phyloP scores from a whole-genome alignment of 2,888 invertebrate species.

The Cremastobaeus sp. region DNA sequence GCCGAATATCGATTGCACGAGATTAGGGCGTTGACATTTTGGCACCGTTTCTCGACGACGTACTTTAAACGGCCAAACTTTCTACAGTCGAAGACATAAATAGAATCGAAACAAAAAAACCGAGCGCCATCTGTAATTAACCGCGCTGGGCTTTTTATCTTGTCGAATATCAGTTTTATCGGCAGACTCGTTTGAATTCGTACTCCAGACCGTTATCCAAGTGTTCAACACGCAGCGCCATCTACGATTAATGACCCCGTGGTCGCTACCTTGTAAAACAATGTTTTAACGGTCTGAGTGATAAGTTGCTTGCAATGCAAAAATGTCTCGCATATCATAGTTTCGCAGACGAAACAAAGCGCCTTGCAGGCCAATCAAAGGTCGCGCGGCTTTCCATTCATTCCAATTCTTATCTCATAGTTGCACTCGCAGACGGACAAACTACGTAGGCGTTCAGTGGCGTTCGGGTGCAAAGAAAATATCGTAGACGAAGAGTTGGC shows the following conservation, averaged over 20 bases:
- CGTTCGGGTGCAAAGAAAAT: conserved; percentile 39
- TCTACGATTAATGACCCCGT: conserved; percentile 17
- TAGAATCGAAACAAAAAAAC: neutral
- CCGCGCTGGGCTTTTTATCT: neutral
- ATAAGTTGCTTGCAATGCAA: conserved; percentile 24
- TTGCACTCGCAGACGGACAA: conserved; percentile 23
- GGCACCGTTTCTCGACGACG: conserved; percentile 39
- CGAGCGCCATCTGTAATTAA: conserved; percentile 33
- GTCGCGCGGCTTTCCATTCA: conserved; percentile 49
- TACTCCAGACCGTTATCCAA: neutral
- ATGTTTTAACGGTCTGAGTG: conserved; percentile 13
- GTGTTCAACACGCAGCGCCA: conserved; percentile 10
- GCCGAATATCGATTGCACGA: conserved; percentile 46
- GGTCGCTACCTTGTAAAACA: conserved; percentile 10
- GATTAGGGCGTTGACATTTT: conserved; percentile 55
- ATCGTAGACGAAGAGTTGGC: neutral
- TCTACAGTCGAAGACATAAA: conserved; percentile 15
- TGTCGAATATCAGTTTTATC: conserved; percentile 1
- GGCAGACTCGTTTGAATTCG: neutral
- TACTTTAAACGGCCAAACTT: conserved; percentile 21
- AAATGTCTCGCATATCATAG: conserved; percentile 34
- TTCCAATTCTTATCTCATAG: conserved; percentile 52
- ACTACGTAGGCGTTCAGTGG: conserved; percentile 31
- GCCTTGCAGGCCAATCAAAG: conserved; percentile 40
- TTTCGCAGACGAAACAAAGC: conserved; percentile 40